These are phyloP conservation scores for Anastrepha obliqua DNA, from an alignment of 1,140 invertebrate genomes.

Conservation along the genomic window DNA sequence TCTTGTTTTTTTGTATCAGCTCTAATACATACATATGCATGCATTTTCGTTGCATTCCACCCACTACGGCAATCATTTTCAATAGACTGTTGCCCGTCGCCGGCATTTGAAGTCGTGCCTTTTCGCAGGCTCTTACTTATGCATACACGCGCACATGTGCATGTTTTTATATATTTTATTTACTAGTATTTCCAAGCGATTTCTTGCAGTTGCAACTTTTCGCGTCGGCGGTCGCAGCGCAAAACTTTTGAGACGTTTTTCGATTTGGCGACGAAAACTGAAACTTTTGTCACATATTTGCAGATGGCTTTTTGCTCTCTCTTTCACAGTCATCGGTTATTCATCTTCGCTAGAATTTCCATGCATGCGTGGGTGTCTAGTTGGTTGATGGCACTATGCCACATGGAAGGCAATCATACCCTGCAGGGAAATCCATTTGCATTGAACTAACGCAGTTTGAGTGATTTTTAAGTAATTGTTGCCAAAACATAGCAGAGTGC, in stretches of 20 bases:
- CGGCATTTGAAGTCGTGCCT: conserved; percentile 4
- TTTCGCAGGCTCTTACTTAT: neutral
- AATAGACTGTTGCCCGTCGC: neutral
- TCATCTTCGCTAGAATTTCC: neutral
- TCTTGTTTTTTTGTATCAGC: no score
- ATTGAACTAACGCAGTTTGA: no score
- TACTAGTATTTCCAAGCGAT: conserved; percentile 18
- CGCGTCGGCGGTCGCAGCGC: neutral
- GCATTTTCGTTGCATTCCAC: neutral
- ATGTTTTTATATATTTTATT: neutral
- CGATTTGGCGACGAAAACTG: conserved; percentile 31
- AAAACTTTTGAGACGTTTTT: conserved; percentile 35
- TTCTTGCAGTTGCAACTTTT: conserved; percentile 35
- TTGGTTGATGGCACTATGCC: no score
- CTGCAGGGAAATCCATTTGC: no score
- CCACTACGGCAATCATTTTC: neutral
- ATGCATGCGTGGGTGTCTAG: neutral
- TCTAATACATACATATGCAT: neutral
- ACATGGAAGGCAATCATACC: no score
- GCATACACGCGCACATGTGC: neutral
- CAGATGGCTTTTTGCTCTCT: neutral
- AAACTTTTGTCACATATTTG: conserved; percentile 17
- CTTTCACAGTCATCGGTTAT: neutral
- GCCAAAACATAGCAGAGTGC: no score
- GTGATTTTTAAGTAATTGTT: no score